Evolutionary conservation across 2,797 vertebrate species (phyloP).

Genomic region (Coluber constrictor): DNA sequence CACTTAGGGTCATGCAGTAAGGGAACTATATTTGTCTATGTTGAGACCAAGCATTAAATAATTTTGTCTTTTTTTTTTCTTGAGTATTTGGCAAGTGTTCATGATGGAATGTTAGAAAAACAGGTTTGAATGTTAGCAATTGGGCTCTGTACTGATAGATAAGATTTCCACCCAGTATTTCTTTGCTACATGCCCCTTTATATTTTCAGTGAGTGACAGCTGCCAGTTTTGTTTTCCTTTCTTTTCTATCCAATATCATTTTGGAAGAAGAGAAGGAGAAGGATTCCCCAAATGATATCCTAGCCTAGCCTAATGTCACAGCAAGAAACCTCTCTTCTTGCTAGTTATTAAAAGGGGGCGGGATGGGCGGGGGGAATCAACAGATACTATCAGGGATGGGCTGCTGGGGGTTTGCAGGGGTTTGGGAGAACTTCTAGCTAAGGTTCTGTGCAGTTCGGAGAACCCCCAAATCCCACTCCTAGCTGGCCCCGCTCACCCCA

Average conservation of each 20-base stretch:
- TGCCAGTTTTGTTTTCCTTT: background rate
- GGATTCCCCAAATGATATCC: background rate
- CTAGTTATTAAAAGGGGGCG: background rate
- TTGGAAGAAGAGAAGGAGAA: background rate
- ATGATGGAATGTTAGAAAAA: background rate
- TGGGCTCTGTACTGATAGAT: background rate
- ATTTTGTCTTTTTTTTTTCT: background rate
- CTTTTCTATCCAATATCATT: background rate
- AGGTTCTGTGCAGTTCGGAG: no score
- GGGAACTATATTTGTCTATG: background rate
- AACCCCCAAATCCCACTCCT: no score
- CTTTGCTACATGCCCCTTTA: background rate
- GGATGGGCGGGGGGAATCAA: rapidly evolving
- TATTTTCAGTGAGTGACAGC: background rate
- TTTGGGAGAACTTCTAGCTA: no score
- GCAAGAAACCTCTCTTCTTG: background rate
- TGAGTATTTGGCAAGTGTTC: background rate
- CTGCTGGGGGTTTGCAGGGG: no score
- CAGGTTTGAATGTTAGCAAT: background rate
- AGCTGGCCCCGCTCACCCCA: no score
- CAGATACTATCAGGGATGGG: background rate
- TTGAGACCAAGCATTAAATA: background rate
- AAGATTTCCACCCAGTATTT: background rate
- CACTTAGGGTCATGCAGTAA: background rate
- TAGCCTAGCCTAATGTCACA: background rate